Conservation (phyloP, 2,113 vertebrate species). For the Psephotus haematonotus region DNA sequence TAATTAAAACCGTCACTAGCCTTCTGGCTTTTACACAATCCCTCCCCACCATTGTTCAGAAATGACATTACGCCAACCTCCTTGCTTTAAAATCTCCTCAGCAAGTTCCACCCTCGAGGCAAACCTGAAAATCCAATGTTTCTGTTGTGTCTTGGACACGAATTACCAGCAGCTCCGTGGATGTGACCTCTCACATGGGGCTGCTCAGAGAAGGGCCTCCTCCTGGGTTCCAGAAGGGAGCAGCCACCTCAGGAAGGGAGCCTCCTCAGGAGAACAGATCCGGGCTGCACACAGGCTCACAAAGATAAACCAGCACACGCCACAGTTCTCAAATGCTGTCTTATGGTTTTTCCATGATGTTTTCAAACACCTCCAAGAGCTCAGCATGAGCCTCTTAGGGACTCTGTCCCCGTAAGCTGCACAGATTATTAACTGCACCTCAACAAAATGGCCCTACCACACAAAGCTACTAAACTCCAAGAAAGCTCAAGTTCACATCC, state of each 20-base stretch:
- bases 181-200: fast-evolving
- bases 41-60: background rate
- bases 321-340: background rate
- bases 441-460: background rate
- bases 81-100: background rate
- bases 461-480: background rate
- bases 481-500: fast-evolving
- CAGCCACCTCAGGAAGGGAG: fast-evolving
- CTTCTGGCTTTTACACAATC: background rate
- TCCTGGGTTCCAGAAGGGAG: background rate
- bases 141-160: background rate
- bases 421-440: fast-evolving
- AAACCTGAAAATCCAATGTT: background rate
- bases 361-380: background rate
- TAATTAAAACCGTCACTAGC: background rate
- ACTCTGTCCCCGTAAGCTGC: background rate
- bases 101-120: background rate
- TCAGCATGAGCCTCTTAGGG: background rate
- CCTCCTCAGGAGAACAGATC: fast-evolving
- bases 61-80: background rate
- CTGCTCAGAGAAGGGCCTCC: too few relatives aligned
- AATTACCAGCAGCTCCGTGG: background rate
- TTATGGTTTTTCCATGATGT: too few relatives aligned
- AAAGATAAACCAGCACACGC: background rate
- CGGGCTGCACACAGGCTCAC: too few relatives aligned